Base-by-base conservation (phyloP, 2,113 vertebrate genomes). In the Neogale vison region DNA sequence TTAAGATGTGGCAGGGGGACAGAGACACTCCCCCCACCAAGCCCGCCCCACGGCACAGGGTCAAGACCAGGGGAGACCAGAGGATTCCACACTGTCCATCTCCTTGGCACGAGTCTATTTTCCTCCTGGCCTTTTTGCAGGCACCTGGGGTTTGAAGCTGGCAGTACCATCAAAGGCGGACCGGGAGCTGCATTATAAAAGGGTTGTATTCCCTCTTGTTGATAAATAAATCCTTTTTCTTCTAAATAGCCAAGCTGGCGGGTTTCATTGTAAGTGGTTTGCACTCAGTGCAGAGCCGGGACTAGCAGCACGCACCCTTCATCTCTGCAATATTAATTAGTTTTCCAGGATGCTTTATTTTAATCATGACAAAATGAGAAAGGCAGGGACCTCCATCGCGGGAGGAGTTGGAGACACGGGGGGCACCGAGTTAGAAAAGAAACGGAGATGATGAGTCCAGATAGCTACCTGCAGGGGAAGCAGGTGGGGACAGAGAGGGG, bases 261-360 rank as follows among this genome's bases (percentile, higher is more conserved):
- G 87, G 97, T 96, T 97, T 96, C 79, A 93, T 61, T 96, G 72
- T 93, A 96, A 95, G 87, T 86, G 97, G 52, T 94, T 76, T 96
- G 88, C 90, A 71, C 96, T 97, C 95, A 82, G 82, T 2, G 1
- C 97, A 97, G 84, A 96, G 92, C 96, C 12, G 36, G 92, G 92
- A 69, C 95, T 97, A 89, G 93, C 87, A 97, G 88, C 45, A 50
- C n/a, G 7, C 84, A 65, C 86, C 96, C 95, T 98, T 95, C 96
- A 94, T 97, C 97, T 97, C 83, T 50, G 79, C 97, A 98, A 98
- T 98, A 96, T 97, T 98, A 98, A 98, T 98, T 98, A 97, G 97
- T 85, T 97, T 95, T 97, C 84, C 65, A 83, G 15, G 90, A 96
- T 45, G 85, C 52, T 97, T 90, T 88, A 85, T 98, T 96, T 96